Evolutionary conservation across 2,113 vertebrate genomes (phyloP).

Genomic region (Larimichthys polyactis): DNA sequence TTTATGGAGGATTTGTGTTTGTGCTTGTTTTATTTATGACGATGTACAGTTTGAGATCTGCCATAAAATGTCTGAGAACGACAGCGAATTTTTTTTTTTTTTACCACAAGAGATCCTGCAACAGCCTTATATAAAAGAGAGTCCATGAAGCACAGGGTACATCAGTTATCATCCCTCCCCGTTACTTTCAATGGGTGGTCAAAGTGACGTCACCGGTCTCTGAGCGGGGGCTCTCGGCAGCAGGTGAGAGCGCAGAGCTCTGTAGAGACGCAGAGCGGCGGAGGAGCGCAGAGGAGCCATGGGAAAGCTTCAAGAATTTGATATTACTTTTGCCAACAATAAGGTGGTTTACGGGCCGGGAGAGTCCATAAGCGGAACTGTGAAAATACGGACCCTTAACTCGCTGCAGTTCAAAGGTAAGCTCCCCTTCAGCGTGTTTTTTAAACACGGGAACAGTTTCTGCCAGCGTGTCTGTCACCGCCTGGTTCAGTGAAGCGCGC

Average conservation of each 20-base stretch:
- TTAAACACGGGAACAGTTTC: neutral
- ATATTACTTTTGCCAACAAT: slow-evolving; percentile 89
- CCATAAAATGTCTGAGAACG: neutral
- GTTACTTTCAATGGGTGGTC: slow-evolving; percentile 8
- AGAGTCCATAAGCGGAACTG: slow-evolving; percentile 89
- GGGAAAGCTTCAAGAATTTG: slow-evolving; percentile 96
- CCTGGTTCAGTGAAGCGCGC: slow-evolving; percentile 17
- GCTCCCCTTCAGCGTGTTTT: too few species aligned
- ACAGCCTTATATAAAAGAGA: neutral
- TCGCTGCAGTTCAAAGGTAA: slow-evolving; percentile 92
- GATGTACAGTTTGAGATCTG: neutral
- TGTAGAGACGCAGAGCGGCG: slow-evolving; percentile 34
- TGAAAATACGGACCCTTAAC: slow-evolving; percentile 87
- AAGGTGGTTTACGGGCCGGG: slow-evolving; percentile 94
- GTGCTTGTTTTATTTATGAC: neutral
- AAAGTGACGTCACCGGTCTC: slow-evolving; percentile 62
- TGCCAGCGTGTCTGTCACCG: slow-evolving; percentile 10
- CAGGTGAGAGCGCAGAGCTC: slow-evolving; percentile 67
- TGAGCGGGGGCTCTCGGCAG: slow-evolving; percentile 40
- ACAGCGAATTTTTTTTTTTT: too few species aligned
- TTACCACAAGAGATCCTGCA: neutral
- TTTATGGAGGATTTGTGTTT: too few species aligned
- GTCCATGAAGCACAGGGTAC: neutral
- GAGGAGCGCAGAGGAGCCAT: slow-evolving; percentile 75
- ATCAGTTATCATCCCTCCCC: slow-evolving; percentile 14